Base-by-base conservation (phyloP, 2,888 invertebrate species). In the Venusia cambrica region DNA sequence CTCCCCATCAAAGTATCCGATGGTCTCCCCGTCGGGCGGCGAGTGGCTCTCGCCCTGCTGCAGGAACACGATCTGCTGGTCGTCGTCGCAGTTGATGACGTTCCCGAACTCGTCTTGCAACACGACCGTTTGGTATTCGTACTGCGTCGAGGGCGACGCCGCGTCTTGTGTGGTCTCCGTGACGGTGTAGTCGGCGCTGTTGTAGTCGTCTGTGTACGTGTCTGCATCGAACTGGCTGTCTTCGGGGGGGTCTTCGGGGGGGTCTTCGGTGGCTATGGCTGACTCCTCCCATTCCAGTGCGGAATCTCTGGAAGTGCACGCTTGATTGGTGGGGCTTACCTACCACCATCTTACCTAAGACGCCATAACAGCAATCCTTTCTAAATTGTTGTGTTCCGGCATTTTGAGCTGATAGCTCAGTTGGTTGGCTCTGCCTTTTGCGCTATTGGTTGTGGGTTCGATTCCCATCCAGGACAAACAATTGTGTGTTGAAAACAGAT, bases 81-180 rank as follows among this genome's bases (percentile, higher is more conserved):
- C 43, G 31, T 51, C 38, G 4, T 33, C 51, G 35, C 41, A 44
- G 39, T 48, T 48, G 14, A 51, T 45, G 4, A 51, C 39, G 26
- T 51, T 51, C 4, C 51, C 51, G 22, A 44, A 48, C 19, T 51
- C 51, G 9, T 51, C 51, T 34, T 51, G 51, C 7, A 51, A n/a
- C 1, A 51, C 45, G 0, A 51, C 44, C 0, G 45, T 44, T 24
- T 51, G 45, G 41, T 40, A 48, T 17, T 51, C 44, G 8, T 18
- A 38, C 17, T 35, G 38, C 2, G 38, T 18, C 5, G 16, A 6
- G 1, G 25, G 15, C 1, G 16, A 9, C 3, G 30, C 31, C 1
- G 20, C 12, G 0, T 41, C 41, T 4, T 34, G 25, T 1, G 35
- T 26, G 11, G 36, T 37, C 13, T 47, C 47, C 6, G 35, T 39